Evolutionary conservation across 2,113 vertebrate genomes (phyloP).

Genomic region (Bombycilla garrulus): DNA sequence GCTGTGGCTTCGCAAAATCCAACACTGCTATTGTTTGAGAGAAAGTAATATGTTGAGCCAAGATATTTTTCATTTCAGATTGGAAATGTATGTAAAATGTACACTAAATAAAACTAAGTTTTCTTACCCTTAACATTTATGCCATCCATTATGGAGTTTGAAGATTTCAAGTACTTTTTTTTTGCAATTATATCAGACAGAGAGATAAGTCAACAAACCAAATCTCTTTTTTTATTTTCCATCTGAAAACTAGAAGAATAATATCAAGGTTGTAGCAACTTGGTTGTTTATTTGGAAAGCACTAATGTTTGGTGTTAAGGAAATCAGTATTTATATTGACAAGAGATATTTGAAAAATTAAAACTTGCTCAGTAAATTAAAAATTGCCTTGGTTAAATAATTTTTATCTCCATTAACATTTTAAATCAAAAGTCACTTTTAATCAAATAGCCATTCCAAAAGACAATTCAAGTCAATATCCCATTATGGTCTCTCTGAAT

Average conservation of each 20-base stretch:
- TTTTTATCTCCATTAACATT: not conserved
- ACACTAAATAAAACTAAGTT: not conserved
- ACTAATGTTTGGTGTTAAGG: not conserved
- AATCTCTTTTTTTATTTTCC: accelerated
- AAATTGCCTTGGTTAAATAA: not conserved
- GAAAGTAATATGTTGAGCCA: not conserved
- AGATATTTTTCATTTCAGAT: not conserved
- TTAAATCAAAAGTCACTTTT: not conserved
- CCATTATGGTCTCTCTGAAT: not conserved
- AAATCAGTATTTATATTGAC: not conserved
- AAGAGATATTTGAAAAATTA: not conserved
- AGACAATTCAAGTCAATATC: not conserved
- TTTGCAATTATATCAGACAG: not conserved
- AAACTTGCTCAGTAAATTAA: not conserved
- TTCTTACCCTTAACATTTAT: not conserved
- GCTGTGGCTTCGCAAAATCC: not conserved
- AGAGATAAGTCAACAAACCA: not conserved
- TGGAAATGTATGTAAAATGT: not conserved
- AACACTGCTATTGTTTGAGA: not conserved
- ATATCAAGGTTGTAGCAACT: not conserved
- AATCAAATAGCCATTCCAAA: not conserved
- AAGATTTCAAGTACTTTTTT: not conserved
- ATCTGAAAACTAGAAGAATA: not conserved
- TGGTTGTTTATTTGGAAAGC: not conserved
- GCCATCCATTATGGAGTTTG: not conserved